phyloP scores from a whole-genome alignment of 2,797 vertebrate genomes.

The Squalus acanthias region DNA sequence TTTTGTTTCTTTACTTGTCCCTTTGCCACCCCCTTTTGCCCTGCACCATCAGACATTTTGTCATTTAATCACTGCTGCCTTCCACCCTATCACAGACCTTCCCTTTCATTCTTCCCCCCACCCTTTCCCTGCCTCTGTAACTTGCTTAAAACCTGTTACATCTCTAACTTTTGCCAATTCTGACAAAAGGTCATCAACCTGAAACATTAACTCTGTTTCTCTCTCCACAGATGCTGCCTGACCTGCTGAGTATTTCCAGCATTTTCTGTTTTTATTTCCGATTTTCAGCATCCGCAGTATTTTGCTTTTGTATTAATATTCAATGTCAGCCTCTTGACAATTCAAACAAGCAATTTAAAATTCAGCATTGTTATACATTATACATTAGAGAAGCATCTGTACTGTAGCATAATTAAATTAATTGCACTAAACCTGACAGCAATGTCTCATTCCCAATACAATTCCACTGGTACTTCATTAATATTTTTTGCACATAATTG shows the following conservation, averaged over 20 bases:
- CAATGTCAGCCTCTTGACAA: slow-evolving; percentile 16
- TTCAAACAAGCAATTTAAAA: slow-evolving; percentile 32
- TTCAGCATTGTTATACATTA: slow-evolving; percentile 32
- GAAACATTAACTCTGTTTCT: not conserved
- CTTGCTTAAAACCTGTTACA: not conserved
- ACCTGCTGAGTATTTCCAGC: not conserved
- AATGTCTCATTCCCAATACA: slow-evolving; percentile 63
- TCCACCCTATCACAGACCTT: not conserved
- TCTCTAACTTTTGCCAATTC: not conserved
- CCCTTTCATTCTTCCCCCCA: not conserved
- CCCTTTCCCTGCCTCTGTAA: not conserved
- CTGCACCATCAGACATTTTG: not conserved
- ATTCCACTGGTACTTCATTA: slow-evolving; percentile 34
- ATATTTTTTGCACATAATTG: not conserved
- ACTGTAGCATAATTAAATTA: slow-evolving; percentile 35
- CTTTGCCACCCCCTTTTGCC: not conserved
- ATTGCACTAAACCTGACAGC: slow-evolving; percentile 62
- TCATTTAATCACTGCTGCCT: not conserved
- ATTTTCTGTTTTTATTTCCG: not conserved
- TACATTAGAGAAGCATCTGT: slow-evolving; percentile 22
- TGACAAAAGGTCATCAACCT: not conserved
- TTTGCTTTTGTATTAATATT: slow-evolving; percentile 21
- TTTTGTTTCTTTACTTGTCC: not conserved
- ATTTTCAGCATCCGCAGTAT: not conserved
- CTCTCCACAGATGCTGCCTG: not conserved